These are phyloP conservation scores for Gobio occitaniae DNA, from an alignment of 2,797 vertebrate species.

Conservation along the genomic window DNA sequence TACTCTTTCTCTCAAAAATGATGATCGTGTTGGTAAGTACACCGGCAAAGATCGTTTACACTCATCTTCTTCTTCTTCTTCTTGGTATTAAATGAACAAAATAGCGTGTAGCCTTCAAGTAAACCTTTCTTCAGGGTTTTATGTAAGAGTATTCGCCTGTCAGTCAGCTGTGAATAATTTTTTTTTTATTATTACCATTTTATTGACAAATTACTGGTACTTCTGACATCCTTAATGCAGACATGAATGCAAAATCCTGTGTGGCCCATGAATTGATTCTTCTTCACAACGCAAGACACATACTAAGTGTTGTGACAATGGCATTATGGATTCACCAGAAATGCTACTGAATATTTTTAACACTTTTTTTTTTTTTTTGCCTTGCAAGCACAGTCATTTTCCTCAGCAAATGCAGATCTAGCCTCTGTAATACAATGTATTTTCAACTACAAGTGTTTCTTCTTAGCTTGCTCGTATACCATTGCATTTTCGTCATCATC, in stretches of 20 bases:
- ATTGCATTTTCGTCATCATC: conserved; percentile 32
- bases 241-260: neutral
- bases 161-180: neutral
- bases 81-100: neutral
- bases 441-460: neutral
- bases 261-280: neutral
- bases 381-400: neutral
- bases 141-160: neutral
- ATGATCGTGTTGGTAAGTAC: too few relatives aligned
- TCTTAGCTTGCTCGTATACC: neutral
- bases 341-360: neutral
- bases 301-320: neutral
- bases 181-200: too few relatives aligned
- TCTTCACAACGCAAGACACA: neutral
- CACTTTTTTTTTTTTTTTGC: neutral
- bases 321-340: neutral
- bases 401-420: neutral
- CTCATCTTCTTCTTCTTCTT: too few relatives aligned
- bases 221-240: neutral
- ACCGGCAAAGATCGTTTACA: too few relatives aligned
- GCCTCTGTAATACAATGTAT: neutral
- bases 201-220: neutral
- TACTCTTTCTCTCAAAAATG: too few relatives aligned
- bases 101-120: neutral
- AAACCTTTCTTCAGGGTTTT: neutral